Evolutionary conservation across 1,140 invertebrate species (phyloP).

Genomic region (Pteromalus puparum): DNA sequence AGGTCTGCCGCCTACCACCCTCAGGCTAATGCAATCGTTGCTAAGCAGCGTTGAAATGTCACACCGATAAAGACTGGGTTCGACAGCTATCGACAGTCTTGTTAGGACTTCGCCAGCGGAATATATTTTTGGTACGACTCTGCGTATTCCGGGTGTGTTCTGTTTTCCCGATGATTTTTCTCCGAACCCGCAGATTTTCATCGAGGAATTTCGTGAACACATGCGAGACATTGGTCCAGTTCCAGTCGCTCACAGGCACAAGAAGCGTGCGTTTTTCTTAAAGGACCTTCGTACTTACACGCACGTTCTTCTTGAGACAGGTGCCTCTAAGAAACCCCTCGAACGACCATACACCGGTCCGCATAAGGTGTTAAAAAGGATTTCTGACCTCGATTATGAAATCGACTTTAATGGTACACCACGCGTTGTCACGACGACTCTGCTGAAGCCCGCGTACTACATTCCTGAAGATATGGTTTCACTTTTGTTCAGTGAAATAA

Average conservation of each 20-base stretch:
- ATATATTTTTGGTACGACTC: not conserved
- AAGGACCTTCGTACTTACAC: not conserved
- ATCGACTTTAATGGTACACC: not conserved
- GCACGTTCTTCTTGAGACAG: not conserved
- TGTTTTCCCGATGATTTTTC: not conserved
- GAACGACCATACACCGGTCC: conserved; percentile 18
- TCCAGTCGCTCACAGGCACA: not conserved
- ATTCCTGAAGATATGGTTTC: not conserved
- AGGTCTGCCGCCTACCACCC: conserved; percentile 5
- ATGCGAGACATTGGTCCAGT: conserved; percentile 12
- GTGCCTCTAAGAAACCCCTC: not conserved
- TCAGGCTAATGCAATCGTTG: not conserved
- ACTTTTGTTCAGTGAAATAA: too few species aligned
- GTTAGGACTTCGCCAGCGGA: not conserved
- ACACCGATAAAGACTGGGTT: not conserved
- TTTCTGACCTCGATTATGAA: not conserved
- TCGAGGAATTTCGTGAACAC: conserved; percentile 48
- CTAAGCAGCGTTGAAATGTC: conserved; percentile 8
- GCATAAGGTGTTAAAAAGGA: not conserved
- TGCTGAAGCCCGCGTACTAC: not conserved
- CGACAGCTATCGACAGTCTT: conserved; percentile 5
- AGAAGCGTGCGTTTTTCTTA: conserved; percentile 40
- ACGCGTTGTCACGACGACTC: not conserved
- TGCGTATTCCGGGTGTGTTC: conserved; percentile 2
- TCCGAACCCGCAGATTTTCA: conserved; percentile 24